Base-by-base conservation (phyloP, 2,888 invertebrate species). In the Lumbricus terrestris region DNA sequence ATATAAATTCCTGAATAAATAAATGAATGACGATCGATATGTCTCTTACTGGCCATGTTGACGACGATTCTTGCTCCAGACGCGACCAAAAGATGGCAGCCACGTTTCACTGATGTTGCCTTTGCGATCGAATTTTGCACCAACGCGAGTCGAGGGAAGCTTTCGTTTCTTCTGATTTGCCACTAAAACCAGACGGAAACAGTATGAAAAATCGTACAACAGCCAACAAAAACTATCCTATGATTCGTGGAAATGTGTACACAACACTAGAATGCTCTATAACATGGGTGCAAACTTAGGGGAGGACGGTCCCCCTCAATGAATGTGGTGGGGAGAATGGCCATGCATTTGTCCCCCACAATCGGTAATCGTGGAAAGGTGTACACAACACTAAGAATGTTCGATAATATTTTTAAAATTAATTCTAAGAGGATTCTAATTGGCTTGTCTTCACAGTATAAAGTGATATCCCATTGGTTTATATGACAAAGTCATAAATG, bases 41-140 rank as follows among this genome's bases (percentile, higher is more conserved):
- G 11, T 85, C n/a, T n/a, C 90, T 90, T 83, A 88, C 91, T 33
- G 15, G 40, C 47, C 35, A 40, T 94, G 93, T 37, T 93, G 92
- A 88, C 94, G 91, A 88, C 94, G 92, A 42, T 93, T 93, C 88
- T 93, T 92, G 91, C 93, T 93, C 94, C 94, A 94, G 35, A 94
- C 94, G 91, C 94, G 92, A 33, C 94, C 94, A 93, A 94, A 94
- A 0, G 93, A 93, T 35, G 94, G 94, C 91, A 94, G 91, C 94
- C 94, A 94, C 13, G 91, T 90, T 29, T 40, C 91, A 18, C 92
- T 90, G 13, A 92, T 89, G 23, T 90, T 42, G 82, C 91, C 91
- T 29, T 91, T 92, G 89, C 91, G 93, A 90, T 93, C 93, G 93
- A 94, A 94, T 33, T 93, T 92, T 0, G 94, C 94, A 40, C 94